Conservation (phyloP, 1,140 invertebrate species). For the Philotrypesis tridentata region DNA sequence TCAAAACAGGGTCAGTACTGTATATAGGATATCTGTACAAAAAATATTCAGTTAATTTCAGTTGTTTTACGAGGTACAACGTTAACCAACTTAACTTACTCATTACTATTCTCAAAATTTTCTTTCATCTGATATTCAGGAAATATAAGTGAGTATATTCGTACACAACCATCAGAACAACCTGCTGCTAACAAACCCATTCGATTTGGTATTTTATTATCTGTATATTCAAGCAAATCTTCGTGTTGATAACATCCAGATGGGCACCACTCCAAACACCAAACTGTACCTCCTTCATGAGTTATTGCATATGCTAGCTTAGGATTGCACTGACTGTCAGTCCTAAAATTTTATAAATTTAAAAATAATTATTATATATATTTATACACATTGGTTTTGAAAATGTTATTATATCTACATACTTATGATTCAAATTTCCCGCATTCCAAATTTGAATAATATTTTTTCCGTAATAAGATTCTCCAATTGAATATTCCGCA, state of each 20-base stretch:
- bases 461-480: slow-evolving; percentile 67
- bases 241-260: slow-evolving; percentile 78
- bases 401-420: slow-evolving; percentile 26
- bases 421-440: slow-evolving; percentile 70
- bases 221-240: slow-evolving; percentile 56
- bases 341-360: slow-evolving; percentile 17
- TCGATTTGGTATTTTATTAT: slow-evolving; percentile 60
- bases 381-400: background rate
- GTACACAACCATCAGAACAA: slow-evolving; percentile 78
- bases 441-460: slow-evolving; percentile 79
- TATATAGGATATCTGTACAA: slow-evolving; percentile 64
- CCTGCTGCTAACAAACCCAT: slow-evolving; percentile 82
- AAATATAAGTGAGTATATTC: slow-evolving; percentile 78
- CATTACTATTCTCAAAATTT: background rate
- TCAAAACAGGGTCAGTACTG: slow-evolving; percentile 65
- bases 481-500: slow-evolving; percentile 63
- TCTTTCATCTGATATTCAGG: slow-evolving; percentile 66
- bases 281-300: slow-evolving; percentile 80
- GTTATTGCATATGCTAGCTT: slow-evolving; percentile 75
- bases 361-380: slow-evolving; percentile 36
- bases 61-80: background rate
- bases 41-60: slow-evolving; percentile 37
- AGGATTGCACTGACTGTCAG: slow-evolving; percentile 16
- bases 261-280: slow-evolving; percentile 85
- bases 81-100: slow-evolving; percentile 42